A percentile compares a stretch with the other conserved stretches of the same genome.
Conservation (phyloP, 2,113 vertebrate genomes). For the Grantiella picta region DNA sequence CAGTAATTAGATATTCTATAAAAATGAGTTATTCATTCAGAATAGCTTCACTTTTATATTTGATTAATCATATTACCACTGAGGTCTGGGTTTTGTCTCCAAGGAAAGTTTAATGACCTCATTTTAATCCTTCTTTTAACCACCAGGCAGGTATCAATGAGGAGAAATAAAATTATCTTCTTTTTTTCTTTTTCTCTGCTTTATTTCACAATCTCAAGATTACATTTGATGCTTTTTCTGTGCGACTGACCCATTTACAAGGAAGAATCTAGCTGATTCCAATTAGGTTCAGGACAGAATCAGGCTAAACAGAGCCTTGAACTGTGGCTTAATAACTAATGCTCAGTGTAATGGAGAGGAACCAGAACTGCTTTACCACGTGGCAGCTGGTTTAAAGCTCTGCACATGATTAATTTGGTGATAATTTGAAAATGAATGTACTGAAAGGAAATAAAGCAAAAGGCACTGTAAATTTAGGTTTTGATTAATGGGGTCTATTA, state of each 20-base stretch:
- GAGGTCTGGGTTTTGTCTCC: constrained; percentile 64
- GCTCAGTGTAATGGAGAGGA: constrained; percentile 16
- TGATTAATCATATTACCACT: constrained; percentile 70
- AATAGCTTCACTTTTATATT: constrained; percentile 67
- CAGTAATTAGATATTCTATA: constrained; percentile 71
- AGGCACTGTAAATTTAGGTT: constrained; percentile 22
- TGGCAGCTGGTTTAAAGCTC: neutral
- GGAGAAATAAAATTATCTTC: constrained; percentile 54
- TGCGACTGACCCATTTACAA: constrained; percentile 28
- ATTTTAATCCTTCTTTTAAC: constrained; percentile 67
- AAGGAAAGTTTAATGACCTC: constrained; percentile 70
- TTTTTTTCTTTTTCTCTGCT: neutral
- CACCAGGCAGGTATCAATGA: constrained; percentile 62
- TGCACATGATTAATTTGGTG: constrained; percentile 2
- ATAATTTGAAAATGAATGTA: constrained; percentile 39
- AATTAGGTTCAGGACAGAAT: constrained; percentile 35
- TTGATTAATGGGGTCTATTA: constrained; percentile 17
- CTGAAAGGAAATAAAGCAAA: constrained; percentile 43
- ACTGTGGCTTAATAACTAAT: constrained; percentile 12
- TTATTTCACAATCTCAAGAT: neutral
- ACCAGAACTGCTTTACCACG: constrained; percentile 1
- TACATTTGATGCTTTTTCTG: constrained; percentile 15
- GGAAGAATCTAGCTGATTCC: neutral
- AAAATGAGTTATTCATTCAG: constrained; percentile 67
- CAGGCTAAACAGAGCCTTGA: constrained; percentile 39